Evolutionary conservation across 1,140 invertebrate species (phyloP), one percentile per base, ranked within the genome.

Genomic region (Cecropterus lyciades): DNA sequence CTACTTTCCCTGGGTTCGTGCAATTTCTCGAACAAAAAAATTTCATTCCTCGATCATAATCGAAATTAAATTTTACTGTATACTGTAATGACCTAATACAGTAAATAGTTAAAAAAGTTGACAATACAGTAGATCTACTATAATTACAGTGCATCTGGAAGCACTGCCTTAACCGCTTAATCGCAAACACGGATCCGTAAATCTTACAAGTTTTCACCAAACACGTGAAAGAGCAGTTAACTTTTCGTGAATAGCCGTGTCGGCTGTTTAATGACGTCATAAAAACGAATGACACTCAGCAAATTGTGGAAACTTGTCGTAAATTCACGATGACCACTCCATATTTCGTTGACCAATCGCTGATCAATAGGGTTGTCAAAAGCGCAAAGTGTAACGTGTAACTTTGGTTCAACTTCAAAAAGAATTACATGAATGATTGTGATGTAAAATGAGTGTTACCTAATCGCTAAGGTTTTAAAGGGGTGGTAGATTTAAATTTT

Each of bases 201-300:
- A 59, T 59, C 55, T 59, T 30, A 20, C 42, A 30, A 46, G 42
- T 59, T 59, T 59, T 59, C 55, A 59, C 55, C 42, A 16, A 59
- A 40, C 48, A 51, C 55, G 42, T 46, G 42, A 59, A 59, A 33
- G 42, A 48, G 56, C 43, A 33, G 24, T 48, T 59, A 59, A 57
- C 43, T 59, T 48, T 59, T 59, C 55, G 55, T 46, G 55, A 56
- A 56, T 37, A 40, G n/a, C 40, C 40, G 53, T 27, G 55, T 59
- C 55, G 42, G 24, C 20, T 27, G 40, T 59, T 59, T 43, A 59
- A 59, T 59, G 55, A 59, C 55, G 55, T 59, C 20, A 59, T 59
- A 59, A 59, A 59, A 59, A 45, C 55, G 20, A 59, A 59, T 27
- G 42, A 59, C 55, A 59, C 42, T 13, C 42, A 24, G 55, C 42